A percentile compares a stretch with the other conserved stretches of the same genome.
Conservation (phyloP, 2,797 vertebrate species). For the Hyperoplus lanceolatus region DNA sequence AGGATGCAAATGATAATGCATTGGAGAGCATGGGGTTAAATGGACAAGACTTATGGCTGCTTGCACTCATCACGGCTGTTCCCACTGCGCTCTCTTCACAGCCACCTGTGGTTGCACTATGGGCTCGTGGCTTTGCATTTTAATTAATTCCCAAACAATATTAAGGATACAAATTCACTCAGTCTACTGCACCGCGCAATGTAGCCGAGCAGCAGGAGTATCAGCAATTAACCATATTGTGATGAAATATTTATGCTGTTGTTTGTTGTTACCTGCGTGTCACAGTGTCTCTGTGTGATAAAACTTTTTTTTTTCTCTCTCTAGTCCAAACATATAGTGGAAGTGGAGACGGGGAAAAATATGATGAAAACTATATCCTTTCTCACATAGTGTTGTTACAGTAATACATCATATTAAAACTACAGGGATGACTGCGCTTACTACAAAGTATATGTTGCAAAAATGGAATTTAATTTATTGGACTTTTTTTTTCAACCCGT, state of each 20-base stretch:
- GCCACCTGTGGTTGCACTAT: conserved; percentile 73
- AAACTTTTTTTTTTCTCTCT: neutral
- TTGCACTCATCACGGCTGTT: conserved; percentile 40
- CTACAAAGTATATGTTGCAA: neutral
- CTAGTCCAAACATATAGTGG: too few species aligned
- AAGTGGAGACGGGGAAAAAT: conserved; percentile 9
- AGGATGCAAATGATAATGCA: conserved; percentile 58
- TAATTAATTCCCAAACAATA: conserved; percentile 78
- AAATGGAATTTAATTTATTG: conserved; percentile 5
- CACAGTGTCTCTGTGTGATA: conserved; percentile 38
- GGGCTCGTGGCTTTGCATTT: conserved; percentile 69
- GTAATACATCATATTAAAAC: neutral
- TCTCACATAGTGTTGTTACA: neutral
- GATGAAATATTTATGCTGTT: conserved; percentile 58
- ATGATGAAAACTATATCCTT: neutral
- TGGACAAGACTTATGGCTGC: conserved; percentile 55
- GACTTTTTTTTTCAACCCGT: neutral
- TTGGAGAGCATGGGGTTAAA: conserved; percentile 64
- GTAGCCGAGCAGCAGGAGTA: conserved; percentile 62
- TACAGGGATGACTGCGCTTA: neutral
- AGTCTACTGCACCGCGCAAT: conserved; percentile 53
- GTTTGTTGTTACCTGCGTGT: conserved; percentile 57
- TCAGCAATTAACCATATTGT: conserved; percentile 65
- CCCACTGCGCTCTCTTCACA: conserved; percentile 29
- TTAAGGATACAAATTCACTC: conserved; percentile 75